Evolutionary conservation across 2,888 invertebrate species (phyloP).

Genomic region (Mactromeris polynyma): DNA sequence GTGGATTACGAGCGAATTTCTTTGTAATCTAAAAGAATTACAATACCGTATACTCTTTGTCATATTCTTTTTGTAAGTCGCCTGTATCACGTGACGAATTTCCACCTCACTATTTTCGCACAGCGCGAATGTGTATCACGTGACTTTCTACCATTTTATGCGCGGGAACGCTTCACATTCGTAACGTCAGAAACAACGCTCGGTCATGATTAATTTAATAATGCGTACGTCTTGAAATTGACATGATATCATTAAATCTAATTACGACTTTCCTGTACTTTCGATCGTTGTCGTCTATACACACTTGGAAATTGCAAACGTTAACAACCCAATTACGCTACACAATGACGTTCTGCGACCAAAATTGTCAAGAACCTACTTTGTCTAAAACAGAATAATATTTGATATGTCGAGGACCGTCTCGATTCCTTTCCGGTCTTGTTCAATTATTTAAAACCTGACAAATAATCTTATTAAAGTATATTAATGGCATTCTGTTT

Average conservation of each 20-base stretch:
- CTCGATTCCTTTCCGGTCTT: not conserved
- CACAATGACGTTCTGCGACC: not conserved
- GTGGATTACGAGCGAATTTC: not conserved
- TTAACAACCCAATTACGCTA: not conserved
- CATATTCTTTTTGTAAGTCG: too few relatives aligned
- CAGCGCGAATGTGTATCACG: too few relatives aligned
- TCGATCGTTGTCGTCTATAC: slow-evolving; percentile 5
- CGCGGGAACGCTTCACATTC: not conserved
- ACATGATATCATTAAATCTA: not conserved
- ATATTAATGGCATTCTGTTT: too few relatives aligned
- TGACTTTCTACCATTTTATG: too few relatives aligned
- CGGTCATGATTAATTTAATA: not conserved
- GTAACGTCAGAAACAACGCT: not conserved
- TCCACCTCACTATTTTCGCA: too few relatives aligned
- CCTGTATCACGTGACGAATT: too few relatives aligned
- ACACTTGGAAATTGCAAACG: not conserved
- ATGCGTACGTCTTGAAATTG: not conserved
- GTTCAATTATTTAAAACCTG: too few relatives aligned
- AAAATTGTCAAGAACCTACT: not conserved
- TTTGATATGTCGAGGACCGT: not conserved
- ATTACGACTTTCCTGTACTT: not conserved
- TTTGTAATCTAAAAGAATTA: not conserved
- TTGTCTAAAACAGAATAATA: not conserved
- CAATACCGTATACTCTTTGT: not conserved
- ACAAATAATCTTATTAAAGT: too few relatives aligned